phyloP scores from a whole-genome alignment of 2,113 vertebrate species.

The Verasper variegatus region DNA sequence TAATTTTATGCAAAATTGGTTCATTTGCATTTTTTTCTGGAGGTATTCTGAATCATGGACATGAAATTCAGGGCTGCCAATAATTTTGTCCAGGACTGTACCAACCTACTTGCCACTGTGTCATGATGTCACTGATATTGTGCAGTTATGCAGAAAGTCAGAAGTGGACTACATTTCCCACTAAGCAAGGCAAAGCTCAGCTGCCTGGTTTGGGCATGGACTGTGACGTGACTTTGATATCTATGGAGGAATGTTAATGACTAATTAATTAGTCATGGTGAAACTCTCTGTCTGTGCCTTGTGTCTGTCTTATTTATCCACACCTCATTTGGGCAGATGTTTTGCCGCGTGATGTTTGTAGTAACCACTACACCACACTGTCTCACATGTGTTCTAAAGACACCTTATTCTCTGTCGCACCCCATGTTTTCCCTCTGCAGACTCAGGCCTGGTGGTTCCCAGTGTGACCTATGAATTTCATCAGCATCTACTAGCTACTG shows the following conservation, averaged over 20 bases:
- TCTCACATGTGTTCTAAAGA: neutral
- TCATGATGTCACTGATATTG: too few species aligned
- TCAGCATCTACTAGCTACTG: conserved; percentile 87
- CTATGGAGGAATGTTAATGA: neutral
- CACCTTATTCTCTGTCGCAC: neutral
- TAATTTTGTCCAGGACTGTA: too few species aligned
- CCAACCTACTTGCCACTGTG: too few species aligned
- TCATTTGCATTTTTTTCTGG: too few species aligned
- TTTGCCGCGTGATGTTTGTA: neutral
- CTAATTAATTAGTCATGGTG: neutral
- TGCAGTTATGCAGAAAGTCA: too few species aligned
- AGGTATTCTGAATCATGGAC: too few species aligned
- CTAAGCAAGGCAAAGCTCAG: neutral
- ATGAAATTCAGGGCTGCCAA: too few species aligned
- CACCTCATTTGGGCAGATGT: neutral
- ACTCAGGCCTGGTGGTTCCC: conserved; percentile 92
- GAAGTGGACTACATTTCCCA: neutral
- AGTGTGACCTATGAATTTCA: conserved; percentile 89
- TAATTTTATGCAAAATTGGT: too few species aligned
- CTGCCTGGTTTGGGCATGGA: neutral
- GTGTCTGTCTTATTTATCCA: neutral
- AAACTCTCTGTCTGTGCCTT: neutral
- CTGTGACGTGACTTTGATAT: neutral
- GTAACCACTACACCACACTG: too few species aligned
- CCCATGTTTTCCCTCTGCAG: conserved; percentile 63